Conservation (phyloP, 2,113 vertebrate genomes). For the Ibidorhyncha struthersii region DNA sequence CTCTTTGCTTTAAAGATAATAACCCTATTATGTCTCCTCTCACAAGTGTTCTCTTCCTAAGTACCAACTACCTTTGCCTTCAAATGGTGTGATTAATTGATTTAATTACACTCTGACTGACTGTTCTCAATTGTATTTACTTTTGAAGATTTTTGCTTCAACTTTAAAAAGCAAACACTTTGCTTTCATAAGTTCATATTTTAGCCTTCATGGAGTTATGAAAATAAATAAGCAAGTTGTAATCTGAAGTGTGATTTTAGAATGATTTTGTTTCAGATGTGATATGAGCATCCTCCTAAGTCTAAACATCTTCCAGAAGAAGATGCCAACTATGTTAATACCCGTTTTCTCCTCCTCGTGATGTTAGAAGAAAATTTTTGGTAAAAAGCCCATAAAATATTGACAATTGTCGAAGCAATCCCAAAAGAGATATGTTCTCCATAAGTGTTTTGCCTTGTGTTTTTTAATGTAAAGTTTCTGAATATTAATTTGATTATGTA, state of each 20-base stretch:
- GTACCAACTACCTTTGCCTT: neutral
- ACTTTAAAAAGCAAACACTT: neutral
- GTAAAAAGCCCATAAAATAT: neutral
- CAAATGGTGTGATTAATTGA: neutral
- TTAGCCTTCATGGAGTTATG: neutral
- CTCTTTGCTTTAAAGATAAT: neutral
- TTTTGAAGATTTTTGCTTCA: neutral
- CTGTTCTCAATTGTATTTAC: neutral
- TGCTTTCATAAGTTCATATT: neutral
- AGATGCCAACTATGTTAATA: neutral
- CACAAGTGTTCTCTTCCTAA: neutral
- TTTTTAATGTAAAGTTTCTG: neutral
- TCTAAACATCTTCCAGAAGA: neutral
- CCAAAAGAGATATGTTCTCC: neutral
- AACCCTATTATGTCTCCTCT: neutral
- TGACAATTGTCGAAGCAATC: neutral
- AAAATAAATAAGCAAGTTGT: neutral
- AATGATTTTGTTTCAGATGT: neutral
- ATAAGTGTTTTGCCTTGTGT: neutral
- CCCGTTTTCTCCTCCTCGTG: neutral
- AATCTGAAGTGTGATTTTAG: neutral
- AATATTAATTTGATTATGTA: neutral
- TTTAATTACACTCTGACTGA: neutral
- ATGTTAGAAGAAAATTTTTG: neutral
- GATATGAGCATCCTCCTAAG: neutral